phyloP scores from a whole-genome alignment of 1,140 invertebrate genomes.

The Dufourea novaeangliae region DNA sequence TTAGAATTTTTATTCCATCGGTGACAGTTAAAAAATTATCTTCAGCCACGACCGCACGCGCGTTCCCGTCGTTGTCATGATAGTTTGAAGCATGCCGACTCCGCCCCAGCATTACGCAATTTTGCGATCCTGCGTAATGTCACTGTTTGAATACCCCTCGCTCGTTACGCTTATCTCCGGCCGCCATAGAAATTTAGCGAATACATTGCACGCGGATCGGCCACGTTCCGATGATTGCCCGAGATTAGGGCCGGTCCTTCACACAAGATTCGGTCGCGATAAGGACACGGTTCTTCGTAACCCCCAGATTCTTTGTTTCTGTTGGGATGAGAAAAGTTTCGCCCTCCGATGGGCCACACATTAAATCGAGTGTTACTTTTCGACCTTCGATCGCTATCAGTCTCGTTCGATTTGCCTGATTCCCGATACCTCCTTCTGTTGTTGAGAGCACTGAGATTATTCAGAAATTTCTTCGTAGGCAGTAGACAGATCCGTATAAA shows the following conservation, averaged over 20 bases:
- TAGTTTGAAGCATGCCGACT: background rate
- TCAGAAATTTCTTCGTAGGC: background rate
- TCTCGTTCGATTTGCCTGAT: background rate
- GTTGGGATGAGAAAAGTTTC: background rate
- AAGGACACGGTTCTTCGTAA: constrained; percentile 5
- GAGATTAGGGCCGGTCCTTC: constrained; percentile 64
- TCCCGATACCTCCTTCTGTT: background rate
- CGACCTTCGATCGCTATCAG: background rate
- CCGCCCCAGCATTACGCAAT: background rate
- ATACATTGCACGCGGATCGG: constrained; percentile 72
- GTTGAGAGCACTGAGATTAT: background rate
- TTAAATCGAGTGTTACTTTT: background rate
- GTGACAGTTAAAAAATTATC: too few species aligned
- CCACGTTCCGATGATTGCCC: constrained; percentile 75
- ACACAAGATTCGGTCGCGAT: constrained; percentile 45
- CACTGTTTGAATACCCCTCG: constrained; percentile 8
- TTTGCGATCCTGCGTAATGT: background rate
- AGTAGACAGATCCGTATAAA: background rate
- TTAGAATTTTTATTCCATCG: too few species aligned
- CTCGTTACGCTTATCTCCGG: constrained; percentile 66
- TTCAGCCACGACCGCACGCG: background rate
- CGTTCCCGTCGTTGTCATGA: background rate
- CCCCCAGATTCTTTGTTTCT: constrained; percentile 6
- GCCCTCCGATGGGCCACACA: background rate
- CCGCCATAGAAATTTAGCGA: constrained; percentile 67